Percentiles rank a stretch among this genome's conserved stretches.
Evolutionary conservation across 2,113 vertebrate species (phyloP).

Genomic region (human (Homo sapiens)): GRCh38 chr15:35869001-35869500

Average conservation of each 20-base stretch:
- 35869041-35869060: not conserved
- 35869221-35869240: not conserved
- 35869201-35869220: not conserved
- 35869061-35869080: not conserved
- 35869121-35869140: not conserved
- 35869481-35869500: not conserved
- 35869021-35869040: not conserved
- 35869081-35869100: not conserved
- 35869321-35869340: not conserved
- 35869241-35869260: not conserved
- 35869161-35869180: not conserved
- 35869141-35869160: not conserved
- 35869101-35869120: not conserved
- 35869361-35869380: not conserved
- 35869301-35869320: not conserved
- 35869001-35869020: not conserved
- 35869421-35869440: not conserved
- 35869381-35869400: not conserved
- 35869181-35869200: not conserved
- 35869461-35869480: not conserved
- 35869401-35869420: not conserved
- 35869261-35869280: not conserved
- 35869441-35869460: not conserved
- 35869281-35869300: not conserved
- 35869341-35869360: not conserved